A percentile compares a stretch with the other conserved stretches of the same genome.
These are phyloP conservation scores for Drosophila biarmipes DNA, from an alignment of 1,140 invertebrate species.

Conservation along the genomic window DNA sequence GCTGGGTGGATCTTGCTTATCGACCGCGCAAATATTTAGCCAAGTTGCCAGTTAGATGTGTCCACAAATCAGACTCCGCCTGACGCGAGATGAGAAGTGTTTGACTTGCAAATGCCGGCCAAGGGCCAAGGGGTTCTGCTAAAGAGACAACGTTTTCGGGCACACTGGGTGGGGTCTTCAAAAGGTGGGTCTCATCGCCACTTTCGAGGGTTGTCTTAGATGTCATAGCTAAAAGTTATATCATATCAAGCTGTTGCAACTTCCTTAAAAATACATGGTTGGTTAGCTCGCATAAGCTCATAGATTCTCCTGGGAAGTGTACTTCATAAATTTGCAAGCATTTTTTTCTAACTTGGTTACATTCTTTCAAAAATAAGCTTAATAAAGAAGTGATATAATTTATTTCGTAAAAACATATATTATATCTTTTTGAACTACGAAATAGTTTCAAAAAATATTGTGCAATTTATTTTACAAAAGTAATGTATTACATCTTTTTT, in stretches of 20 bases:
- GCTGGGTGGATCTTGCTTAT: conserved; percentile 47
- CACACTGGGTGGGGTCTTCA: conserved; percentile 14
- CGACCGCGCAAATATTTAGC: conserved; percentile 56
- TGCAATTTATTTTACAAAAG: no score
- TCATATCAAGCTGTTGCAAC: neutral
- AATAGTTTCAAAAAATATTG: no score
- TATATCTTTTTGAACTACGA: no score
- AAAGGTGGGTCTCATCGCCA: neutral
- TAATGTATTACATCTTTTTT: no score
- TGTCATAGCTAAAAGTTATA: neutral
- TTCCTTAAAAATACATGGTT: no score
- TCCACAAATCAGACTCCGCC: conserved; percentile 18
- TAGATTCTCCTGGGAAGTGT: no score
- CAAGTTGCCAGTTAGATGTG: conserved; percentile 23
- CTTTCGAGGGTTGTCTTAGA: neutral
- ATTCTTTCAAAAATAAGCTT: no score
- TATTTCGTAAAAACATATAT: no score
- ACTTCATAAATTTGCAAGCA: no score
- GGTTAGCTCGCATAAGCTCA: no score
- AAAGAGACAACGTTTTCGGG: conserved; percentile 15
- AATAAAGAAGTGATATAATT: no score
- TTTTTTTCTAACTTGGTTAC: no score
- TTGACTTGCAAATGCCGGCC: conserved; percentile 29
- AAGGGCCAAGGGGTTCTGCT: conserved; percentile 38
- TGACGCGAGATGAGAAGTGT: conserved; percentile 14